phyloP scores from a whole-genome alignment of 2,888 invertebrate species.

The Spatulosminthurus flaviceps region DNA sequence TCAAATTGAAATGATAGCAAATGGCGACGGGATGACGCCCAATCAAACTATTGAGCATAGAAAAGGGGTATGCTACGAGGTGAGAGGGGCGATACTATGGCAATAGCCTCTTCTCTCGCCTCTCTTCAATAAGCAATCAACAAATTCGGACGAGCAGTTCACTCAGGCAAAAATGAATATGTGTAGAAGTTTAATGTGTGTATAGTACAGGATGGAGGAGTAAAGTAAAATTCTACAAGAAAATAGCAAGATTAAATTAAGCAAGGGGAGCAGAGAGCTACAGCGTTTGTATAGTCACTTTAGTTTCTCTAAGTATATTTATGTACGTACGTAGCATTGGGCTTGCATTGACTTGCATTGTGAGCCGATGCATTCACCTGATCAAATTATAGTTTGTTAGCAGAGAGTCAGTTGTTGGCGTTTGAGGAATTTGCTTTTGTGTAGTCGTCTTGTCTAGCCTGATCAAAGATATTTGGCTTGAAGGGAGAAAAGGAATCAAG shows the following conservation, averaged over 20 bases:
- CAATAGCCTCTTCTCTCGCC: conserved; percentile 14
- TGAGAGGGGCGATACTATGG: conserved; percentile 8
- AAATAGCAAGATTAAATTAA: background rate
- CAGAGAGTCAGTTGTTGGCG: background rate
- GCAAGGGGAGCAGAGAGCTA: too few species aligned
- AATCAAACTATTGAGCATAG: conserved; percentile 16
- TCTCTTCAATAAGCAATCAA: conserved; percentile 21
- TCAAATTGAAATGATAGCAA: conserved; percentile 31
- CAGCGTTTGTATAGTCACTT: too few species aligned
- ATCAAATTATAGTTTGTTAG: conserved; percentile 5
- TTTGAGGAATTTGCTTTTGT: conserved; percentile 4
- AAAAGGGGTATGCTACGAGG: conserved; percentile 7
- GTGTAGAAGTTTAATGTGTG: too few species aligned
- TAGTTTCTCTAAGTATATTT: too few species aligned
- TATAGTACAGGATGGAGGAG: background rate
- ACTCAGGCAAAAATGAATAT: too few species aligned
- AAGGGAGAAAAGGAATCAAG: conserved; percentile 9
- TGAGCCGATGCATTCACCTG: background rate
- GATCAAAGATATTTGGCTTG: conserved; percentile 6
- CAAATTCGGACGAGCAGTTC: conserved; percentile 7
- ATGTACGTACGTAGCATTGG: background rate
- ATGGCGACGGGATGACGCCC: conserved; percentile 28
- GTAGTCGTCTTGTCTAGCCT: conserved; percentile 9
- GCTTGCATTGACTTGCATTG: conserved; percentile 6
- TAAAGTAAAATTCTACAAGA: background rate